These are phyloP conservation scores for Lasiurus cinereus DNA, from an alignment of 2,113 vertebrate genomes.

Conservation along the genomic window DNA sequence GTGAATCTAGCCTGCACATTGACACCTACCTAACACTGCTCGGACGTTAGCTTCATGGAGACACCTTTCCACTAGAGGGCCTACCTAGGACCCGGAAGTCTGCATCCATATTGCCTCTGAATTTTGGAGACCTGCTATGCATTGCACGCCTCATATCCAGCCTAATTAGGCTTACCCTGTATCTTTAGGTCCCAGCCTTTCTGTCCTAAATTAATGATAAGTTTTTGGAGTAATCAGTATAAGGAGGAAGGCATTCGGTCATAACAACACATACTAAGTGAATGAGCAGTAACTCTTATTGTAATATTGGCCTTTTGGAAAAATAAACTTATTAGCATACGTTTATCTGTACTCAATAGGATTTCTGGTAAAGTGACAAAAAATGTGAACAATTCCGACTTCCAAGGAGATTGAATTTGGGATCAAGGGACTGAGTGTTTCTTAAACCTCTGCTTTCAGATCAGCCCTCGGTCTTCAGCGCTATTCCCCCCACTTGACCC, in stretches of 20 bases:
- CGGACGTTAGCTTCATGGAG: background rate
- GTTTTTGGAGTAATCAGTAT: background rate
- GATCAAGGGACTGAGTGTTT: background rate
- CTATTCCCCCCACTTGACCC: too few species aligned
- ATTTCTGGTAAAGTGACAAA: background rate
- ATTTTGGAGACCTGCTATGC: background rate
- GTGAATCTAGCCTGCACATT: background rate
- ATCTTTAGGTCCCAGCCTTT: too few species aligned
- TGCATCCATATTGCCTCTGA: background rate
- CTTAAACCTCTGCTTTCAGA: background rate
- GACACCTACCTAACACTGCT: background rate
- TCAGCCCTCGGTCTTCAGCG: background rate
- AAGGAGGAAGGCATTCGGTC: background rate
- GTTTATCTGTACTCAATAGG: background rate
- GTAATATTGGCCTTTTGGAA: background rate
- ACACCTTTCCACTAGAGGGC: background rate
- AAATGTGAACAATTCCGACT: background rate
- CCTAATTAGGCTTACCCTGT: background rate
- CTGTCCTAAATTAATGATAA: too few species aligned
- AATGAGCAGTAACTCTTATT: background rate
- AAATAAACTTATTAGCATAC: background rate
- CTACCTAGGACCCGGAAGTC: background rate
- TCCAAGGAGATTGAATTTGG: background rate
- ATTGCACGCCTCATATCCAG: background rate
- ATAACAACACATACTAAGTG: background rate